Base-by-base conservation (phyloP, 2,113 vertebrate species). In the Saimiri boliviensis region DNA sequence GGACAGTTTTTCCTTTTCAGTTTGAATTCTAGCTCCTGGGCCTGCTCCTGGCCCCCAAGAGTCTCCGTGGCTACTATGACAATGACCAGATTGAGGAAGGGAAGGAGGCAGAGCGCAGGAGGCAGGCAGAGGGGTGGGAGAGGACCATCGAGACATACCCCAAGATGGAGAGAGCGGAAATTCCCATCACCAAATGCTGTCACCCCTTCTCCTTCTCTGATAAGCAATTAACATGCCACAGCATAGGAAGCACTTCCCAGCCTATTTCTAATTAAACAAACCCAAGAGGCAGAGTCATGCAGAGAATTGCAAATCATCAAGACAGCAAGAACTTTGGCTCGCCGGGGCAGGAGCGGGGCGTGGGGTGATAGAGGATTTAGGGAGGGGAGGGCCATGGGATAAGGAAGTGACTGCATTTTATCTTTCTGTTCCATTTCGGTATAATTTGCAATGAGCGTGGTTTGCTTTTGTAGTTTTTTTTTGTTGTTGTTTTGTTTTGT, bases 221-320 rank as follows among this genome's bases (percentile, higher is more conserved):
- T 81, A 74, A 97, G 94, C 93, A 96, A 97, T 96, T 96, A 95
- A 92, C 77, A 94, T 91, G 89, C 60, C 3, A 5, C 40, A 11
- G 95, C 96, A 86, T 73, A 86, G 93, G 92, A 68, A 82, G 91
- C 49, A 58, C 47, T 89, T 76, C 90, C 47, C 83, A n/a, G 35
- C 71, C 71, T 98, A 81, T 90, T 97, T 94, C 13, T 42, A 89
- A 89, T 79, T 97, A 96, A 92, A 90, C 91, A 94, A 97, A 94
- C 93, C 86, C 77, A n/a, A 95, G 96, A 89, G 97, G 91, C 20
- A 70, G 73, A 89, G 80, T 84, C 83, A 45, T n/a, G 63, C 23
- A 0, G 90, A 25, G 79, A 95, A 91, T 23, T 23, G 63, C 82
- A 97, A 70, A 94, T 42, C 73, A 27, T 32, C 2, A 21, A 76